Conservation (phyloP, 2,113 vertebrate genomes). For the Rattus norvegicus region GRCr8 NC_086032.1:76281501-76282000, state of each 20-base stretch:
- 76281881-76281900: accelerated
- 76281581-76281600: neutral
- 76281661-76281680: neutral
- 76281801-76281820: neutral
- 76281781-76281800: neutral
- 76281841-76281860: neutral
- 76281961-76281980: neutral
- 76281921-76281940: neutral
- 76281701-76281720: neutral
- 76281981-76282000: neutral
- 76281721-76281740: neutral
- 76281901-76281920: neutral
- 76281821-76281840: neutral
- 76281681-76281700: neutral
- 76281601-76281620: neutral
- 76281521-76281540: neutral
- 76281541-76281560: neutral
- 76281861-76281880: neutral
- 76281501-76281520: neutral
- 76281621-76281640: neutral
- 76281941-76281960: neutral
- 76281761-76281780: neutral
- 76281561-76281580: neutral
- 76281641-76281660: neutral
- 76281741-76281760: neutral